A percentile compares a stretch with the other conserved stretches of the same genome.
Conservation (phyloP, 2,797 vertebrate genomes). For the Ispidina lecontei region DNA sequence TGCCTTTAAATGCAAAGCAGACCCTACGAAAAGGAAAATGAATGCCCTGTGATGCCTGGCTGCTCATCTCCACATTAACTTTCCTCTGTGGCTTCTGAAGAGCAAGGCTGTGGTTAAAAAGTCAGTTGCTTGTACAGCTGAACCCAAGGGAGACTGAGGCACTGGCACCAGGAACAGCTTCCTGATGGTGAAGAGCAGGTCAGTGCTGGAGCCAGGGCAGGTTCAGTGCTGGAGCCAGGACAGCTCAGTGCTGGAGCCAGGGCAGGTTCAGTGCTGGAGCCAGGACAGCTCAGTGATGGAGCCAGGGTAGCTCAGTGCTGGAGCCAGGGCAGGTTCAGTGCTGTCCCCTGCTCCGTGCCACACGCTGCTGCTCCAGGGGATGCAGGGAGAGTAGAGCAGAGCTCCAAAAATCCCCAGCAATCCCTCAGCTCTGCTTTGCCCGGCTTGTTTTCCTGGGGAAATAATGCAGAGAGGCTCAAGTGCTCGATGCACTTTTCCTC, state of each 20-base stretch:
- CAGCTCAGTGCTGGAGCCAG: background rate
- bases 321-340: background rate
- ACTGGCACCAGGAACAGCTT: fast-evolving
- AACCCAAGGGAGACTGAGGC: background rate
- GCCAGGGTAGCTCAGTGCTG: background rate
- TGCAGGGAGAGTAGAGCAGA: background rate
- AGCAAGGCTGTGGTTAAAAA: background rate
- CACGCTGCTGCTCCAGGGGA: background rate
- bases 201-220: background rate
- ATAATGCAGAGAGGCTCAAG: background rate
- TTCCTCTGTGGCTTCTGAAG: background rate
- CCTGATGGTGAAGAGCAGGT: background rate
- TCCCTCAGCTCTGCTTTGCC: background rate
- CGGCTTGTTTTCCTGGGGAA: background rate
- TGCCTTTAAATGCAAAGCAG: background rate
- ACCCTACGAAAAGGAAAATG: fast-evolving
- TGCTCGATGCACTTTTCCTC: background rate
- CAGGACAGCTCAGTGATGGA: background rate
- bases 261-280: background rate
- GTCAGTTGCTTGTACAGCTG: fast-evolving
- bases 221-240: background rate
- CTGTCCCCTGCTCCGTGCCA: too few relatives aligned
- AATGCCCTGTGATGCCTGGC: fast-evolving
- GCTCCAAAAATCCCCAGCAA: background rate
- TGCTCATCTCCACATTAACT: fast-evolving